Evolutionary conservation across 2,888 invertebrate genomes (phyloP).

Genomic region (Brachyptera putata): DNA sequence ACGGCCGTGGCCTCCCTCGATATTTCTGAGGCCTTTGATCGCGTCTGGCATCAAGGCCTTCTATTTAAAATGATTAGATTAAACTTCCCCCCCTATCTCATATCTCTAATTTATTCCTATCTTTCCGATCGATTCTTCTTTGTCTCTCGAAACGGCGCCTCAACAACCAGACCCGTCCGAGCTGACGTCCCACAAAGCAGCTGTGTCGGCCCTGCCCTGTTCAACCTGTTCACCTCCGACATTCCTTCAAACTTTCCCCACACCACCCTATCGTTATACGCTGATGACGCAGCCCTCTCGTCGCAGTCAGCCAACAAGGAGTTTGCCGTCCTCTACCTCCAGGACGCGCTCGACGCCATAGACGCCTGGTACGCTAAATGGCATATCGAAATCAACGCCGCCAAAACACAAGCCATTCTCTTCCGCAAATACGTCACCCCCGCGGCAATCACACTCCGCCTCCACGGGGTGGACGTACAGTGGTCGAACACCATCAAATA

Average conservation of each 20-base stretch:
- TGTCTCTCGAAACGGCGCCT: not conserved
- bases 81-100: conserved; percentile 1
- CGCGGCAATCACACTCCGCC: not conserved
- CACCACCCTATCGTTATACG: not conserved
- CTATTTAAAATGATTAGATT: not conserved
- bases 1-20: not conserved
- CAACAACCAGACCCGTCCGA: not conserved
- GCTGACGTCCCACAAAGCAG: conserved; percentile 13
- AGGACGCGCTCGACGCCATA: not conserved
- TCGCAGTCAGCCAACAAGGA: not conserved
- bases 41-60: not conserved
- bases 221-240: not conserved
- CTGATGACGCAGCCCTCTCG: not conserved
- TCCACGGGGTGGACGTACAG: not conserved
- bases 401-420: conserved; percentile 27
- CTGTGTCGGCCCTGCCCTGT: not conserved
- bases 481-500: conserved; percentile 6
- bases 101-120: conserved; percentile 6
- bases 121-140: conserved; percentile 1
- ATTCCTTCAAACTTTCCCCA: not conserved
- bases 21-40: not conserved
- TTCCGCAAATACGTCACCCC: conserved; percentile 5
- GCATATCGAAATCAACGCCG: conserved; percentile 27
- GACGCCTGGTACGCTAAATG: not conserved
- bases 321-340: not conserved